Percentiles rank a stretch among this genome's conserved stretches.
Evolutionary conservation across 2,888 invertebrate species (phyloP).

Genomic region (Ditula angustiorana): DNA sequence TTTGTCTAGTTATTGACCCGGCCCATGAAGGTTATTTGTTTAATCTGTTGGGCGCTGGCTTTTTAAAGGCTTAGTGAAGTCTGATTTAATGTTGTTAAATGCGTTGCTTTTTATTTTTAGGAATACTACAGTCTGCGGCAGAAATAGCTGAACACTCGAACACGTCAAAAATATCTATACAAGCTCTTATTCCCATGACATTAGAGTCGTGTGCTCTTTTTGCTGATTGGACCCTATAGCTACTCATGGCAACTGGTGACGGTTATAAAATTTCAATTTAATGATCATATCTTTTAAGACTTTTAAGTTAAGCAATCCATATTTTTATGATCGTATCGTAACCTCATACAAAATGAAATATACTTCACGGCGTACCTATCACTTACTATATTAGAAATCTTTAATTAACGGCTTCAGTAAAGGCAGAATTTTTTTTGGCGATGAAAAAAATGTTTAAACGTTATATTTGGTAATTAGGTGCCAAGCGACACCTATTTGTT

Average conservation of each 20-base stretch:
- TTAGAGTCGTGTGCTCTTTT: too few relatives aligned
- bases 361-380: not conserved
- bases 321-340: conserved; percentile 14
- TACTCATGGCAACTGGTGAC: too few relatives aligned
- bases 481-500: not conserved
- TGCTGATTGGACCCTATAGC: too few relatives aligned
- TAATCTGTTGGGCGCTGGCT: conserved; percentile 45
- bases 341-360: not conserved
- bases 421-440: not conserved
- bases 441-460: not conserved
- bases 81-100: not conserved
- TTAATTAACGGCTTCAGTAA: not conserved
- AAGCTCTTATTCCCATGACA: too few relatives aligned
- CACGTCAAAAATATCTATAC: too few relatives aligned
- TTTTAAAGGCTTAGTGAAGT: conserved; percentile 16
- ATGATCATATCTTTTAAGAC: not conserved
- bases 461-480: too few relatives aligned
- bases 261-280: not conserved
- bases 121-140: too few relatives aligned
- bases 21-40: conserved; percentile 66
- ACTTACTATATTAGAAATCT: not conserved
- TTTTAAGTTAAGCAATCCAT: conserved; percentile 8
- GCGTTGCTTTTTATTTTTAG: not conserved
- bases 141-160: too few relatives aligned
- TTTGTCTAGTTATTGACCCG: conserved; percentile 84